These are phyloP conservation scores for Globia sparganii DNA, from an alignment of 2,888 invertebrate species.

Conservation along the genomic window DNA sequence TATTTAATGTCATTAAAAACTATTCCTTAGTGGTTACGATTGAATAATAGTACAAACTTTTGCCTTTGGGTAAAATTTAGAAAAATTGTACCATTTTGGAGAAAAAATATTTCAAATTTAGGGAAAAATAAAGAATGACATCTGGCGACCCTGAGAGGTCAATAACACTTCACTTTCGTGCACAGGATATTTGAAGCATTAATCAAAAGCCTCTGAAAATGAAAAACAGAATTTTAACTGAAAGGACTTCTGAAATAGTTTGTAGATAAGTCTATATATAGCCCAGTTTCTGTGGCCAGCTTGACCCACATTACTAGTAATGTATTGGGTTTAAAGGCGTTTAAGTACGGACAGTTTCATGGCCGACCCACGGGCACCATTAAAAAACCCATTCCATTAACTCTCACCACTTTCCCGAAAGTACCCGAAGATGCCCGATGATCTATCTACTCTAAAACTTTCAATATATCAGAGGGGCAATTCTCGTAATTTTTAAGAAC, in stretches of 20 bases:
- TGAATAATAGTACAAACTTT: too few species aligned
- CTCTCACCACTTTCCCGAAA: conserved; percentile 30
- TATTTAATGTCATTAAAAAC: too few species aligned
- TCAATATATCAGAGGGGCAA: conserved; percentile 21
- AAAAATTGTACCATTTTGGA: too few species aligned
- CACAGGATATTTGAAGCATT: too few species aligned
- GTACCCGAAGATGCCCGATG: conserved; percentile 21
- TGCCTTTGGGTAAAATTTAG: too few species aligned
- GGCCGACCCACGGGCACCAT: conserved; percentile 52
- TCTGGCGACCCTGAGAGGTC: too few species aligned
- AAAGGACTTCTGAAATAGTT: conserved; percentile 16
- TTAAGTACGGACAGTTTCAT: conserved; percentile 64
- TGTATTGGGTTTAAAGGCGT: conserved; percentile 60
- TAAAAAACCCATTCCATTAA: conserved; percentile 66
- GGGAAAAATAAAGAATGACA: too few species aligned
- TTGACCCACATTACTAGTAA: conserved; percentile 63
- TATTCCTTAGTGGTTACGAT: too few species aligned
- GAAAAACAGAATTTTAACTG: conserved; percentile 45
- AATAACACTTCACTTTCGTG: too few species aligned
- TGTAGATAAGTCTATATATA: conserved; percentile 7
- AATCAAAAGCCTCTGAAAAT: conserved; percentile 43
- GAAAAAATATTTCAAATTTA: too few species aligned
- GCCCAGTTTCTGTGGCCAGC: conserved; percentile 35
- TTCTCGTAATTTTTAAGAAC: too few species aligned
- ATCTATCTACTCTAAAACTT: conserved; percentile 5